Evolutionary conservation across 92 coral and sea anemone genomes (phyloP).

Genomic region (Desmophyllum pertusum): DNA sequence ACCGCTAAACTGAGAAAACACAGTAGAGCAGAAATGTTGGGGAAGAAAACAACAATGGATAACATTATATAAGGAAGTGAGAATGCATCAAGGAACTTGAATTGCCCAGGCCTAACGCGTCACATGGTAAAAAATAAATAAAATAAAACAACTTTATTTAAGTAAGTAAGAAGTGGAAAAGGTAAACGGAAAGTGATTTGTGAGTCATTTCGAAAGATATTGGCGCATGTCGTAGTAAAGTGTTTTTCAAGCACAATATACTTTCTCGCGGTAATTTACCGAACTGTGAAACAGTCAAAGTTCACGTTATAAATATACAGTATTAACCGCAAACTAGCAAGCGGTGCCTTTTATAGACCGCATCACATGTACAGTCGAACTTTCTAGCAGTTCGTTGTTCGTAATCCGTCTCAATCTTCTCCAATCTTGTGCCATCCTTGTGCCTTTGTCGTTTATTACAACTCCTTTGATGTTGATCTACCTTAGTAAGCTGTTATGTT

Average conservation of each 20-base stretch:
- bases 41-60: not conserved
- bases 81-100: not conserved
- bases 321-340: not conserved
- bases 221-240: not conserved
- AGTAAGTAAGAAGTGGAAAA: too few relatives aligned
- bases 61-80: not conserved
- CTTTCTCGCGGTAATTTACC: not conserved
- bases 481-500: too few relatives aligned
- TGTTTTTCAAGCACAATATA: not conserved
- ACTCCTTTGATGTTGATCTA: too few relatives aligned
- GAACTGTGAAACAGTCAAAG: not conserved
- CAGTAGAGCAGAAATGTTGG: not conserved
- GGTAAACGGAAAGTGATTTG: not conserved
- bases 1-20: not conserved
- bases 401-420: not conserved
- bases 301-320: not conserved
- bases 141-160: too few relatives aligned
- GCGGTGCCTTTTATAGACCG: not conserved
- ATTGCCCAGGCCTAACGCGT: not conserved
- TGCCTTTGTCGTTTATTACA: not conserved
- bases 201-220: not conserved
- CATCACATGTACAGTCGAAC: not conserved
- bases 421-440: not conserved
- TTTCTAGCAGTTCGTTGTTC: not conserved
- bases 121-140: not conserved